phyloP scores from a whole-genome alignment of 1,140 invertebrate species.

The Drosophila bocki region DNA sequence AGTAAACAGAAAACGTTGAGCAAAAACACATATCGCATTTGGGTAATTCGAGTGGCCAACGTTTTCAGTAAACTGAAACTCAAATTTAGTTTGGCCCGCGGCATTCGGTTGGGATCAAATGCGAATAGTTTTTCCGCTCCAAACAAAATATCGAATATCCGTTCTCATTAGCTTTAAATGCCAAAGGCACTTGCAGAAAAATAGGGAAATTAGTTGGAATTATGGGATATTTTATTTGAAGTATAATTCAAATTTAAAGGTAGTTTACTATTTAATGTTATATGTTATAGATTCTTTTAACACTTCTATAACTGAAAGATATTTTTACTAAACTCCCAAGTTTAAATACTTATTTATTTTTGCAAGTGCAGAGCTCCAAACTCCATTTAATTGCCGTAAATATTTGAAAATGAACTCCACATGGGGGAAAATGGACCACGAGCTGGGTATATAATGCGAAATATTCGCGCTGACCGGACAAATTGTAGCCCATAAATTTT shows the following conservation, averaged over 20 bases:
- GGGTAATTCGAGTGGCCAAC: slow-evolving; percentile 33
- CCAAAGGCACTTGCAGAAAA: not conserved
- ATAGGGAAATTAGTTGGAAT: too few species aligned
- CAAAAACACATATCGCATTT: slow-evolving; percentile 39
- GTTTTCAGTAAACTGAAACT: slow-evolving; percentile 33
- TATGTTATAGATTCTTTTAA: too few species aligned
- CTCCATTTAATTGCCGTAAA: slow-evolving; percentile 72
- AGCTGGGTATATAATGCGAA: slow-evolving; percentile 30
- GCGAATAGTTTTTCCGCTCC: slow-evolving; percentile 39
- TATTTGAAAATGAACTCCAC: slow-evolving; percentile 53
- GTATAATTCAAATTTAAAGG: too few species aligned
- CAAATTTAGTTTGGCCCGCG: slow-evolving; percentile 43
- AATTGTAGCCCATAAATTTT: slow-evolving; percentile 70
- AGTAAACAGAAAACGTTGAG: not conserved
- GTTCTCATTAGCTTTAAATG: slow-evolving; percentile 35
- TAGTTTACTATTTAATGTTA: too few species aligned
- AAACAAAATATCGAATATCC: slow-evolving; percentile 44
- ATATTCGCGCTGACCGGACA: slow-evolving; percentile 53
- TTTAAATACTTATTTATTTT: slow-evolving; percentile 4
- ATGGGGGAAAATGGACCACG: slow-evolving; percentile 14
- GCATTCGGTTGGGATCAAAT: slow-evolving; percentile 13
- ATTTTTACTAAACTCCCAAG: too few species aligned
- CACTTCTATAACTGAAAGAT: too few species aligned
- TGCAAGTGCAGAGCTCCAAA: slow-evolving; percentile 14
- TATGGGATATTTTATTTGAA: not conserved